These are phyloP conservation scores for Heterotilapia buettikoferi DNA, from an alignment of 2,113 vertebrate species.

Conservation along the genomic window DNA sequence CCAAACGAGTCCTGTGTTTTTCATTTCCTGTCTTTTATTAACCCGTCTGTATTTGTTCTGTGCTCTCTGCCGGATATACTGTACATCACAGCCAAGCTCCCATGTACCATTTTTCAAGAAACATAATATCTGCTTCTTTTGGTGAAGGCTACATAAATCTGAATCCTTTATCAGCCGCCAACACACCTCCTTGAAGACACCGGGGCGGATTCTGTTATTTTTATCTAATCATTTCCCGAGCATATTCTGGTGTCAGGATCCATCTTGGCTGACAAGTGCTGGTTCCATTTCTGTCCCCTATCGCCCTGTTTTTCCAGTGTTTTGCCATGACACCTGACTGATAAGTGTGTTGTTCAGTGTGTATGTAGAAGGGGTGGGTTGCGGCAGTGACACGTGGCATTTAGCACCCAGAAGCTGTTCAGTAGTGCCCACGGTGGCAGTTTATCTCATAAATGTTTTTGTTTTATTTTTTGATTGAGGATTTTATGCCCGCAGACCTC, in stretches of 20 bases:
- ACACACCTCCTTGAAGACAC: conserved; percentile 55
- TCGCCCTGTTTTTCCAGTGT: conserved; percentile 51
- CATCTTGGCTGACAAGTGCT: conserved; percentile 67
- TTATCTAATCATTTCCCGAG: conserved; percentile 71
- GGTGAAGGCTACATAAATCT: conserved; percentile 64
- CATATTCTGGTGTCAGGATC: conserved; percentile 68
- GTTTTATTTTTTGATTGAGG: conserved; percentile 26
- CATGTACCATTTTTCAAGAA: conserved; percentile 43
- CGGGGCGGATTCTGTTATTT: conserved; percentile 65
- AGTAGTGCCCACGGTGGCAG: neutral
- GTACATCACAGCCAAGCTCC: conserved; percentile 14
- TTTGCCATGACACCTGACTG: conserved; percentile 66
- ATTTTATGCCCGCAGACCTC: conserved; percentile 7
- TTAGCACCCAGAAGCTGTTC: conserved; percentile 41
- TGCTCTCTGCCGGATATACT: neutral
- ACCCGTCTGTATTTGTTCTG: conserved; percentile 15
- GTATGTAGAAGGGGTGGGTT: conserved; percentile 12
- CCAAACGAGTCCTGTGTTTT: conserved; percentile 28
- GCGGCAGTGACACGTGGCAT: conserved; percentile 21
- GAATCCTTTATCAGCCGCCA: conserved; percentile 70
- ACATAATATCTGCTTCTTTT: conserved; percentile 56
- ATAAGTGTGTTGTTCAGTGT: conserved; percentile 50
- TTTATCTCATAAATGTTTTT: conserved; percentile 40
- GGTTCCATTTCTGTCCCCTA: conserved; percentile 57
- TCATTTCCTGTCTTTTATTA: conserved; percentile 57